These are phyloP conservation scores for Heliangelus exortis DNA, from an alignment of 2,797 vertebrate genomes.

Conservation along the genomic window DNA sequence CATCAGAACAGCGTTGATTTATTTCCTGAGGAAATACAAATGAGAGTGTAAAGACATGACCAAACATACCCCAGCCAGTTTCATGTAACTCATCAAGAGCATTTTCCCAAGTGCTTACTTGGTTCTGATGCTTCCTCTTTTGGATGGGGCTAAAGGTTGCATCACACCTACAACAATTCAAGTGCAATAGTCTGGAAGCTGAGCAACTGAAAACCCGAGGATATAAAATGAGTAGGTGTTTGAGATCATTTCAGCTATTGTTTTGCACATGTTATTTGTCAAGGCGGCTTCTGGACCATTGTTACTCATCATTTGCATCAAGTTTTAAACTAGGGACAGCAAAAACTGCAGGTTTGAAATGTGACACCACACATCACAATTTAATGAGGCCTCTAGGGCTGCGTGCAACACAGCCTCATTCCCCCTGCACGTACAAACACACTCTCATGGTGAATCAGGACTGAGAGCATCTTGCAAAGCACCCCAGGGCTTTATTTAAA, in stretches of 20 bases:
- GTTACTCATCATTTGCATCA: conserved; percentile 61
- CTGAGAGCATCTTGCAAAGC: conserved; percentile 43
- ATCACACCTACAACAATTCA: background rate
- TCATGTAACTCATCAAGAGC: background rate
- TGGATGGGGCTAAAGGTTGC: background rate
- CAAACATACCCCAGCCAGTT: background rate
- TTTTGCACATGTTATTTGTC: background rate
- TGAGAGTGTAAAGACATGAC: background rate
- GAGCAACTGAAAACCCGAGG: background rate
- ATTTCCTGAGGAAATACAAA: conserved; percentile 36
- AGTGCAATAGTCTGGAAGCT: background rate
- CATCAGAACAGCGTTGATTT: background rate
- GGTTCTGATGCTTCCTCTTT: background rate
- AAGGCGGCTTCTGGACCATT: conserved; percentile 12
- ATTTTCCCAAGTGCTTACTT: background rate
- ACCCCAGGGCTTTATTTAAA: conserved; percentile 57
- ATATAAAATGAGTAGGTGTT: background rate
- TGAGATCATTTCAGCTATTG: background rate
- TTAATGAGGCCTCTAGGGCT: conserved; percentile 74
- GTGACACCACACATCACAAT: conserved; percentile 68
- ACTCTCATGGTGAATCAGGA: conserved; percentile 41
- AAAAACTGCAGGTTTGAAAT: conserved; percentile 48
- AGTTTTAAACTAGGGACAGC: conserved; percentile 57
- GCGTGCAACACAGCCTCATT: conserved; percentile 1
- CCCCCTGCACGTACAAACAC: background rate